These are phyloP conservation scores for Notechis scutatus DNA, from an alignment of 2,113 vertebrate genomes.

Conservation along the genomic window DNA sequence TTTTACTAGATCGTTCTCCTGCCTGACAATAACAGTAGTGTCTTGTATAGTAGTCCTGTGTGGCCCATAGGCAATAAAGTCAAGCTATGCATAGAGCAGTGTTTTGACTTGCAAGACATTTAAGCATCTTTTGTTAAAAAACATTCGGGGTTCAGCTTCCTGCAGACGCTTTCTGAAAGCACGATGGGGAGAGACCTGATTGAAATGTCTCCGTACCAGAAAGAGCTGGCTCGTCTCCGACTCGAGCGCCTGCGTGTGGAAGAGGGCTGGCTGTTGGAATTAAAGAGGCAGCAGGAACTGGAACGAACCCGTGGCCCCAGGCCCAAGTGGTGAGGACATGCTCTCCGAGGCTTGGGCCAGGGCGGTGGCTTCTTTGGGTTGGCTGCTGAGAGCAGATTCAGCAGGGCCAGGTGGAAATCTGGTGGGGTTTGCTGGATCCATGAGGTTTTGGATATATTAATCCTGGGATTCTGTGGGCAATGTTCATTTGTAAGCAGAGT, in stretches of 20 bases:
- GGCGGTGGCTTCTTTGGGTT: not conserved
- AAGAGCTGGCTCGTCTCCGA: slow-evolving; percentile 22
- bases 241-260: slow-evolving; percentile 24
- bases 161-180: slow-evolving; percentile 25
- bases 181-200: not conserved
- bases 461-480: not conserved
- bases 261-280: slow-evolving; percentile 34
- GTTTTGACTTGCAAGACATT: not conserved
- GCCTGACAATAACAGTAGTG: not conserved
- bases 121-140: too few species aligned
- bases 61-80: not conserved
- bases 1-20: not conserved
- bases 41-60: not conserved
- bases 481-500: not conserved
- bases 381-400: not conserved
- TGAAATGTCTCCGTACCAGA: slow-evolving; percentile 30
- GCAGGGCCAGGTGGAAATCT: too few species aligned
- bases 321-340: slow-evolving; percentile 13
- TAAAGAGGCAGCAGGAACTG: slow-evolving; percentile 37
- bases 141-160: slow-evolving; percentile 17
- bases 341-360: too few species aligned
- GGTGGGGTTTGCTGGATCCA: not conserved
- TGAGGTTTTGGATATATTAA: too few species aligned
- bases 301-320: slow-evolving; percentile 32
- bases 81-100: not conserved